phyloP scores from a whole-genome alignment of 23 tunicate genomes.

The Styela clava region DNA sequence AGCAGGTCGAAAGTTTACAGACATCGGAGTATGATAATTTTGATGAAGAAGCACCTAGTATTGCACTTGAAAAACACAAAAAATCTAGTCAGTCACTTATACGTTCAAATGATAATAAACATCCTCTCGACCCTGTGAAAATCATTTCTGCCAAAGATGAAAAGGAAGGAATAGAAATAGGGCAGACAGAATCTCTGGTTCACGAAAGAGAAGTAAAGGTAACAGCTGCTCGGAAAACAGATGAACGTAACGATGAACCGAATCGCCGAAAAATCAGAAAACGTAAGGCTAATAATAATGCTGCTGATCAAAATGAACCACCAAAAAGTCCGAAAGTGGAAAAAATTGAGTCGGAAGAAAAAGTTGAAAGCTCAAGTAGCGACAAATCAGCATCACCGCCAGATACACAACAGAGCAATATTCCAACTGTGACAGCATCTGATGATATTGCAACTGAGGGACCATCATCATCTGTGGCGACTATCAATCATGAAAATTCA shows the following conservation, averaged over 20 bases:
- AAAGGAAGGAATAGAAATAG: constrained; percentile 4
- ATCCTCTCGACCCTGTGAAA: neutral
- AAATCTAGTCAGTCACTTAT: neutral
- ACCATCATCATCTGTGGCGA: neutral
- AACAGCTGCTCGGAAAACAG: neutral
- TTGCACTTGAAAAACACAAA: constrained; percentile 32
- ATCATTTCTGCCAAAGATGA: constrained; percentile 4
- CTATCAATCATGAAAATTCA: neutral
- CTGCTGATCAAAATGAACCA: neutral
- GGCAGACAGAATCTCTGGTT: neutral
- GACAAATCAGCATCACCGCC: neutral
- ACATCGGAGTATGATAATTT: constrained; percentile 29
- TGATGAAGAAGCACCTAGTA: constrained; percentile 39
- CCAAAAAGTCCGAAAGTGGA: neutral
- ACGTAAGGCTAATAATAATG: neutral
- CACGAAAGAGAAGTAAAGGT: neutral
- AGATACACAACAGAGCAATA: neutral
- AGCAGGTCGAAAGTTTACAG: neutral
- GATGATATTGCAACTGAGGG: neutral
- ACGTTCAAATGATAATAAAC: neutral
- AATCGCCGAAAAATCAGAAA: neutral
- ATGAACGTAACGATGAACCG: neutral
- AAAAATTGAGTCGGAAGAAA: neutral
- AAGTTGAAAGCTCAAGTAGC: neutral
- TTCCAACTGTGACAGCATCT: neutral